These are phyloP conservation scores for Kryptolebias ocellatus DNA, from an alignment of 2,797 vertebrate genomes.

Conservation along the genomic window DNA sequence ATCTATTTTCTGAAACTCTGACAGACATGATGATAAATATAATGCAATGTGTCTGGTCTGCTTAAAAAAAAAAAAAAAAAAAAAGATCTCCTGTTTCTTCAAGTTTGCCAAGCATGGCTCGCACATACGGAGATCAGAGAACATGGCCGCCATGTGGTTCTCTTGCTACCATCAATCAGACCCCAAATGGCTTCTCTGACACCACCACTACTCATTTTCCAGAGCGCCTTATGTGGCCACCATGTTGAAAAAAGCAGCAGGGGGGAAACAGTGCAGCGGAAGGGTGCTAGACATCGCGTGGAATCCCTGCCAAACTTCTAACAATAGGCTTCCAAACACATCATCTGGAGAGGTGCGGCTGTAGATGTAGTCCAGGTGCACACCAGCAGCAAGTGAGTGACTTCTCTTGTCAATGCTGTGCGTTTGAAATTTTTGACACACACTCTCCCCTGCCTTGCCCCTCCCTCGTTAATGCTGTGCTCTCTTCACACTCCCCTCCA, in stretches of 20 bases:
- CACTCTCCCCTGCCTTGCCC: constrained; percentile 55
- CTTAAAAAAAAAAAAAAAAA: constrained; percentile 44
- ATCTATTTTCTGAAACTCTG: constrained; percentile 70
- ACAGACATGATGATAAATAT: constrained; percentile 71
- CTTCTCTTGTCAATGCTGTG: constrained; percentile 64
- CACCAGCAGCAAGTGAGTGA: constrained; percentile 54
- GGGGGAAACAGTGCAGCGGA: constrained; percentile 36
- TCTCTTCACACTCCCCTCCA: constrained; percentile 61
- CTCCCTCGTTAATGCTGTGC: constrained; percentile 57
- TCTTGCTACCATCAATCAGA: constrained; percentile 84
- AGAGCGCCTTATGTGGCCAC: constrained; percentile 76
- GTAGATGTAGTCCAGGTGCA: constrained; percentile 76
- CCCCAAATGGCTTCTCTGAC: constrained; percentile 81
- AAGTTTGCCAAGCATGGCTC: constrained; percentile 71
- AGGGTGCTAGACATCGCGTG: constrained; percentile 47
- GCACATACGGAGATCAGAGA: constrained; percentile 73
- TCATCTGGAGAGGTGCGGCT: constrained; percentile 64
- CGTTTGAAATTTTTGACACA: constrained; percentile 75
- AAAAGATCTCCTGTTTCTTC: constrained; percentile 73
- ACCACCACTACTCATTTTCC: constrained; percentile 76
- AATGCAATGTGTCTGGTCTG: constrained; percentile 65
- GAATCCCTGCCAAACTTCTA: constrained; percentile 80
- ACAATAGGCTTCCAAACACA: constrained; percentile 77
- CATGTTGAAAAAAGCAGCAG: constrained; percentile 76
- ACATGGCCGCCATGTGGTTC: constrained; percentile 75